A percentile compares a stretch with the other conserved stretches of the same genome.
Evolutionary conservation across 2,888 invertebrate species (phyloP).

Genomic region (Eupithecia dodoneata): DNA sequence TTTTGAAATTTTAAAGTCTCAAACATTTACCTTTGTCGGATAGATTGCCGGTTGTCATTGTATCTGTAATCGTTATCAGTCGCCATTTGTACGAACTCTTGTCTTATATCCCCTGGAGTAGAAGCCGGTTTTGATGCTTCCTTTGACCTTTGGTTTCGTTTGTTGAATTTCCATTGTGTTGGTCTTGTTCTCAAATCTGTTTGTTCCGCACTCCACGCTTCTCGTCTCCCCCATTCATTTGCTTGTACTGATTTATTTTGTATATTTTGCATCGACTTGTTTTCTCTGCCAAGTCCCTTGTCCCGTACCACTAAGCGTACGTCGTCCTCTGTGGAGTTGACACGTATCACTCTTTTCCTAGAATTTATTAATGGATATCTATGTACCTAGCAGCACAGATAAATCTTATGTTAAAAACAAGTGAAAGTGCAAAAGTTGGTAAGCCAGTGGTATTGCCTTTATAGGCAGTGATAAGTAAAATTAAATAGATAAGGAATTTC

Average conservation of each 20-base stretch:
- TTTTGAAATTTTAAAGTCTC: not conserved
- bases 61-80: slow-evolving; percentile 79
- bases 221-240: slow-evolving; percentile 90
- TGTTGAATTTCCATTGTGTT: slow-evolving; percentile 90
- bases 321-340: slow-evolving; percentile 89
- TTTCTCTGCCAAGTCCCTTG: slow-evolving; percentile 88
- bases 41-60: slow-evolving; percentile 73
- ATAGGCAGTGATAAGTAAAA: not conserved
- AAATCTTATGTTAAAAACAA: slow-evolving; percentile 42
- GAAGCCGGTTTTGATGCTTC: slow-evolving; percentile 80
- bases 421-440: slow-evolving; percentile 29
- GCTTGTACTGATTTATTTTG: slow-evolving; percentile 90
- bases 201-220: slow-evolving; percentile 94
- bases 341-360: slow-evolving; percentile 90
- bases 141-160: slow-evolving; percentile 83
- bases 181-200: slow-evolving; percentile 87
- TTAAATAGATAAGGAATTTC: not conserved
- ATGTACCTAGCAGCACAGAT: slow-evolving; percentile 74
- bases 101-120: slow-evolving; percentile 74
- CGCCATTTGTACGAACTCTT: slow-evolving; percentile 79
- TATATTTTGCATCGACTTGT: slow-evolving; percentile 89
- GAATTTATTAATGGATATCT: slow-evolving; percentile 85
- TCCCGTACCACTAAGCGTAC: slow-evolving; percentile 89
- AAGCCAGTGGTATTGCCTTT: slow-evolving; percentile 11
- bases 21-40: slow-evolving; percentile 67